Conservation (phyloP, 2,888 invertebrate genomes). For the Drosophila vallismaia region DNA sequence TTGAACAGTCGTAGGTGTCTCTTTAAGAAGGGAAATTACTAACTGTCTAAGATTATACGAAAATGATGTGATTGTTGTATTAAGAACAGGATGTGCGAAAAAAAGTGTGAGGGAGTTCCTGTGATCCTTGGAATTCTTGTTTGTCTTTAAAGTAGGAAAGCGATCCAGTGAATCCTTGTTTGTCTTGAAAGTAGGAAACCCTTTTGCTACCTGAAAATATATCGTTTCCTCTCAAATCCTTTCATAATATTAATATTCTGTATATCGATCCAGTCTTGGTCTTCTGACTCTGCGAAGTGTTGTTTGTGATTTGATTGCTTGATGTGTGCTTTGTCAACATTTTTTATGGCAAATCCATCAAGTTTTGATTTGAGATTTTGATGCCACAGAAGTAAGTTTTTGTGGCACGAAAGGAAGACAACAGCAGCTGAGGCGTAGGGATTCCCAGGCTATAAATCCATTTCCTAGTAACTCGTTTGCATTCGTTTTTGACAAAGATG, state of each 20-base stretch:
- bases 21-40: background rate
- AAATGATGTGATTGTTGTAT: background rate
- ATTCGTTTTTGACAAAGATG: conserved; percentile 14
- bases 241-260: background rate
- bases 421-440: conserved; percentile 35
- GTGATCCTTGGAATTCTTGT: too few relatives aligned
- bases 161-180: background rate
- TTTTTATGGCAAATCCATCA: conserved; percentile 29
- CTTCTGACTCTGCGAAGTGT: conserved; percentile 1
- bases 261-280: background rate
- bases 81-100: background rate
- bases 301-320: background rate
- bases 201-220: background rate
- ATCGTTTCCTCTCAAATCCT: background rate
- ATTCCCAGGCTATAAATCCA: conserved; percentile 29
- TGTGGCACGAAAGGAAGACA: background rate
- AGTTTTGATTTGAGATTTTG: conserved; percentile 27
- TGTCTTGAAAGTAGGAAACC: background rate
- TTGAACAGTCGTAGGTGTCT: conserved; percentile 80
- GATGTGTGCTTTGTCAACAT: conserved; percentile 13
- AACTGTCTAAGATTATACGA: background rate
- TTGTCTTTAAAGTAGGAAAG: too few relatives aligned
- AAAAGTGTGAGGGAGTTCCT: too few relatives aligned
- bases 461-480: conserved; percentile 32
- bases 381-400: conserved; percentile 18